A percentile compares a stretch with the other conserved stretches of the same genome.
Evolutionary conservation across 2,888 invertebrate genomes (phyloP).

Genomic region (Drosophila meridiana): DNA sequence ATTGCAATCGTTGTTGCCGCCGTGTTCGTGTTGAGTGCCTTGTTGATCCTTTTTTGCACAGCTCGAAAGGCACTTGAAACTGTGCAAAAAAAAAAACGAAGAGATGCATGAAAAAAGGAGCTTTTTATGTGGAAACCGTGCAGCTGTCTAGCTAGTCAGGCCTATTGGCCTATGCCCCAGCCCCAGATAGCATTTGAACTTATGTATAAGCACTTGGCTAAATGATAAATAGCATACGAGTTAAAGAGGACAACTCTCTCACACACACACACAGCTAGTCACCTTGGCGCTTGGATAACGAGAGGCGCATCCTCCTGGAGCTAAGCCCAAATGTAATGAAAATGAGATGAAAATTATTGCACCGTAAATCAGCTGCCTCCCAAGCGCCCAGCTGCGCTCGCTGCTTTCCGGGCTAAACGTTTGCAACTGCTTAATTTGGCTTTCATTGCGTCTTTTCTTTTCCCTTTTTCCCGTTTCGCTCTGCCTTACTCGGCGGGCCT

Average conservation of each 20-base stretch:
- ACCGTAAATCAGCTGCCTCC: constrained; percentile 68
- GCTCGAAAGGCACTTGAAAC: constrained; percentile 51
- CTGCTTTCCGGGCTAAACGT: constrained; percentile 62
- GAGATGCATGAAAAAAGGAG: not conserved
- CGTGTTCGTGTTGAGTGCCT: constrained; percentile 50
- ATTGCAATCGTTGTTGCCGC: constrained; percentile 20
- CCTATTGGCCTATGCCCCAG: constrained; percentile 39
- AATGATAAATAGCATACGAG: constrained; percentile 69
- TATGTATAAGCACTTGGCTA: constrained; percentile 48
- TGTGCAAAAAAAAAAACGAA: not conserved
- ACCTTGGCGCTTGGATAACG: constrained; percentile 22
- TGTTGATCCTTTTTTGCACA: constrained; percentile 66
- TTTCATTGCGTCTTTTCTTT: constrained; percentile 74
- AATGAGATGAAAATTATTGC: constrained; percentile 82
- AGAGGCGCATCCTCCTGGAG: constrained; percentile 21
- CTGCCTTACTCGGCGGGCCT: constrained; percentile 46
- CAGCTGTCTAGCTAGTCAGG: constrained; percentile 47
- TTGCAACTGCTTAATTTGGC: constrained; percentile 81
- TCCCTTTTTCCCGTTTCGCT: constrained; percentile 16
- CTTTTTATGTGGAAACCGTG: constrained; percentile 43
- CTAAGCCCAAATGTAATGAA: constrained; percentile 76
- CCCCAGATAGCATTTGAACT: constrained; percentile 35
- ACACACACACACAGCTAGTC: constrained; percentile 28
- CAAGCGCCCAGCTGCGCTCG: constrained; percentile 66
- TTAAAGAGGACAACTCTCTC: constrained; percentile 10